phyloP scores from a whole-genome alignment of 1,140 invertebrate species.

The Calephelis nemesis region DNA sequence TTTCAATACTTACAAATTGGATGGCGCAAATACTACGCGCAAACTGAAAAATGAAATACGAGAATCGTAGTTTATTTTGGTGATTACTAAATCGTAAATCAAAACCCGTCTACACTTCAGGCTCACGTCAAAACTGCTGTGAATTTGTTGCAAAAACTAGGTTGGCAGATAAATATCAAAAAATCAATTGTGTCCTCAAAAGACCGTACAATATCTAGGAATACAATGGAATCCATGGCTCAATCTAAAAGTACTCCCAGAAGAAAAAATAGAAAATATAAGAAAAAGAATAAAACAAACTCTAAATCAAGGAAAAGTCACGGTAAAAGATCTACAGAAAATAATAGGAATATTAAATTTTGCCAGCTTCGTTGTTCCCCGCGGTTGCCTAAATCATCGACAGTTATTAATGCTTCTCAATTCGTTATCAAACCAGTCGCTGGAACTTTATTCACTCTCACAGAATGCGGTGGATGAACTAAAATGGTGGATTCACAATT shows the following conservation, averaged over 20 bases:
- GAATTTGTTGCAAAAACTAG: constrained; percentile 24
- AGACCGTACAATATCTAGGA: too few relatives aligned
- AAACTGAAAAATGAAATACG: constrained; percentile 29
- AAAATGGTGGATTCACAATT: too few relatives aligned
- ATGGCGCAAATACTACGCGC: too few relatives aligned
- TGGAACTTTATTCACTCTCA: background rate
- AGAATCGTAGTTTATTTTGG: constrained; percentile 28
- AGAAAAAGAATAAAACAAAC: background rate
- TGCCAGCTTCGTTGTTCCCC: too few relatives aligned
- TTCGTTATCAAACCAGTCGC: too few relatives aligned
- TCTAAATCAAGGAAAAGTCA: too few relatives aligned
- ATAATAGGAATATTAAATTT: constrained; percentile 33
- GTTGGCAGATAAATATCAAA: too few relatives aligned
- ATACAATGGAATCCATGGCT: constrained; percentile 39
- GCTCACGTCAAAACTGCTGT: constrained; percentile 23
- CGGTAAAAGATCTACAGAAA: too few relatives aligned
- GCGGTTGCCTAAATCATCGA: too few relatives aligned
- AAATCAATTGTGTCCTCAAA: constrained; percentile 28
- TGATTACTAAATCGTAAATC: constrained; percentile 30
- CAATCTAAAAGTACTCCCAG: constrained; percentile 20
- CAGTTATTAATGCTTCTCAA: too few relatives aligned
- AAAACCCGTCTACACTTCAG: constrained; percentile 20
- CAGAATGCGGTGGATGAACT: too few relatives aligned
- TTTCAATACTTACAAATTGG: too few relatives aligned
- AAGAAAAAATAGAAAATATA: constrained; percentile 17